A percentile compares a stretch with the other conserved stretches of the same genome.
These are phyloP conservation scores for Semnornis frantzii DNA, from an alignment of 2,113 vertebrate genomes.

Conservation along the genomic window DNA sequence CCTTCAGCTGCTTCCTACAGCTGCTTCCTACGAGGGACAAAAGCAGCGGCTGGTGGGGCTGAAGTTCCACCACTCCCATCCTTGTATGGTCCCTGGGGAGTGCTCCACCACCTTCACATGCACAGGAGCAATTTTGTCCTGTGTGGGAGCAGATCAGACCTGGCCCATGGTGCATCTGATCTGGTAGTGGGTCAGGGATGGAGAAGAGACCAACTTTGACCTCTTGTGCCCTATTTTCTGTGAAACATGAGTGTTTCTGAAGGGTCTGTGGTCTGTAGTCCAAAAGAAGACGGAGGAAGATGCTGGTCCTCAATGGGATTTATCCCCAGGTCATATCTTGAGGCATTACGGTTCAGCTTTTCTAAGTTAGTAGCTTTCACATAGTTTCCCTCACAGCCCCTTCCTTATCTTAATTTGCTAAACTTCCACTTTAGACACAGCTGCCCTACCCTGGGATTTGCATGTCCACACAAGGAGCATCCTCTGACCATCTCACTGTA, in stretches of 20 bases:
- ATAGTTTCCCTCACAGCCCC: too few species aligned
- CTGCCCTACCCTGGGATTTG: not conserved
- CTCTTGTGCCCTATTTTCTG: not conserved
- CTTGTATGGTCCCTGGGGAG: not conserved
- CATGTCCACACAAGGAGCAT: not conserved
- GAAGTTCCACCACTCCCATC: not conserved
- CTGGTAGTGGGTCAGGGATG: accelerated
- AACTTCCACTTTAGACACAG: not conserved
- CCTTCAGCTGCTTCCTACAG: not conserved
- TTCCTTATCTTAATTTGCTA: not conserved
- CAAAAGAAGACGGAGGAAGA: not conserved
- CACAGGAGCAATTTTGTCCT: accelerated
- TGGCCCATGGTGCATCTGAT: not conserved
- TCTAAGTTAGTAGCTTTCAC: not conserved
- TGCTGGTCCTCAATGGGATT: not conserved
- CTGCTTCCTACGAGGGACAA: not conserved
- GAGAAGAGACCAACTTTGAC: not conserved
- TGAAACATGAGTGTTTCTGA: not conserved
- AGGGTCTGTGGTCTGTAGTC: not conserved
- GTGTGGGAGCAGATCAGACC: not conserved
- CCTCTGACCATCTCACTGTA: not conserved
- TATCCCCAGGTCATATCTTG: not conserved
- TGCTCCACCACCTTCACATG: not conserved
- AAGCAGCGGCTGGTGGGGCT: not conserved
- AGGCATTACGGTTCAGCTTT: not conserved